Evolutionary conservation across 30 jellyfish, hydroid and myxozoan genomes (phyloP), one percentile per base, ranked within the genome.

Genomic region (Cassiopea xamachana): DNA sequence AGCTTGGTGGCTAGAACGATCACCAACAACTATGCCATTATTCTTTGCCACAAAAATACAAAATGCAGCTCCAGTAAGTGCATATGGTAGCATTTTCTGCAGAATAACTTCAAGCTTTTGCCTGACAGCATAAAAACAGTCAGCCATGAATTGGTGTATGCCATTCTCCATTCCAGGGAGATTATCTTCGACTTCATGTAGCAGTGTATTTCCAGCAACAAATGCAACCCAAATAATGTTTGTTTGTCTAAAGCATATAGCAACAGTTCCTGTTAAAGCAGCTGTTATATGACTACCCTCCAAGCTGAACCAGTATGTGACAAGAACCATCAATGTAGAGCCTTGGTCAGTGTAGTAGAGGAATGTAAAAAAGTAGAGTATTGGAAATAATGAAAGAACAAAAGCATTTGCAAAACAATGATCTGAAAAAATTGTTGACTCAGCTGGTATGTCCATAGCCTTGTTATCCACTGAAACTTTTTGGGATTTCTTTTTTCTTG

Each of bases 301-400:
- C 13, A 91, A 86, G 50, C 96, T 83, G 61, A 84, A 80, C 86
- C 71, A 84, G 61, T 96, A 96, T 68, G 85, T 78, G 13, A 89
- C 19, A 17, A 92, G 84, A 1, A 96, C 99, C 90, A 87, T 85
- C 17, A 88, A 51, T 12, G 98, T 89, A 1, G 99, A 96, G 75
- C 99, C 99, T 75, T 85, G 98, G 90, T 96, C 99, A 60, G 99
- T 96, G 83, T 96, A 96, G 76, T 91, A 96, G 75, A 96, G 87
- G 80, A 91, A 92, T 55, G 99, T 48, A 74, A 87, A 82, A 80
- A 96, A 96, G 61, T 80, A 96, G 27, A 96, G 87, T 75, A 96
- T 47, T 13, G 99, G 99, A 60, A 96, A 96, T 7, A 79, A 48
- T 2, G 93, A 51, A 46, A 90, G 48, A 18, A 88, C 95, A 6